phyloP scores from a whole-genome alignment of 2,797 vertebrate genomes.

The Cichlasoma orientale region DNA sequence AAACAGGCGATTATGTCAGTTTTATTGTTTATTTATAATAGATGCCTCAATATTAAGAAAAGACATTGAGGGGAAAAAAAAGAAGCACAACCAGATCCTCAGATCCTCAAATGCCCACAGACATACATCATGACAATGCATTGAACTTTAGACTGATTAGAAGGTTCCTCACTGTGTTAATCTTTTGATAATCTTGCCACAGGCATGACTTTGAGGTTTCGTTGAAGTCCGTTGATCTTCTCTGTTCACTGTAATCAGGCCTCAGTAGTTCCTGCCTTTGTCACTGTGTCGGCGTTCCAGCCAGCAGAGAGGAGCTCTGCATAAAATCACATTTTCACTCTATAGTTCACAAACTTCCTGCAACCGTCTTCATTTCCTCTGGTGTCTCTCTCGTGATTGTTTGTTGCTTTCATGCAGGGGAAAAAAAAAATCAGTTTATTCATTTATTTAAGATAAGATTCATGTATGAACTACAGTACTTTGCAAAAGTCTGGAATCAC shows the following conservation, averaged over 20 bases:
- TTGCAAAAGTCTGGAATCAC: background rate
- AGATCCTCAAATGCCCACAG: too few species aligned
- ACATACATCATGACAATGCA: background rate
- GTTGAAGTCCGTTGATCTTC: slow-evolving; percentile 57
- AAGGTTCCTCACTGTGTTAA: slow-evolving; percentile 33
- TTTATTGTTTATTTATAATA: background rate
- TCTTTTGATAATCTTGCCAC: slow-evolving; percentile 28
- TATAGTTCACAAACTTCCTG: background rate
- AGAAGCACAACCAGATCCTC: too few species aligned
- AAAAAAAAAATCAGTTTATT: too few species aligned
- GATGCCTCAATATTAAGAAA: background rate
- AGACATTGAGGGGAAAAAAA: background rate
- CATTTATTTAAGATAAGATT: too few species aligned
- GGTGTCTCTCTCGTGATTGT: too few species aligned
- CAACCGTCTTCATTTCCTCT: background rate
- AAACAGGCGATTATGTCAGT: background rate
- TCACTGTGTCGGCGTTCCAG: background rate
- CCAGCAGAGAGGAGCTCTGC: background rate
- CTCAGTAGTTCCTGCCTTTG: slow-evolving; percentile 2
- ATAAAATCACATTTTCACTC: background rate
- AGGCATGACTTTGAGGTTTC: slow-evolving; percentile 56
- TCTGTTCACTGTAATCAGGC: slow-evolving; percentile 32
- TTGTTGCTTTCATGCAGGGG: too few species aligned
- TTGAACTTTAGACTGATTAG: slow-evolving; percentile 2
- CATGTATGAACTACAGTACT: too few species aligned